Percentiles rank a stretch among this genome's conserved stretches.
These are phyloP conservation scores for Nephrotoma appendiculata DNA, from an alignment of 2,888 invertebrate genomes.

Conservation along the genomic window DNA sequence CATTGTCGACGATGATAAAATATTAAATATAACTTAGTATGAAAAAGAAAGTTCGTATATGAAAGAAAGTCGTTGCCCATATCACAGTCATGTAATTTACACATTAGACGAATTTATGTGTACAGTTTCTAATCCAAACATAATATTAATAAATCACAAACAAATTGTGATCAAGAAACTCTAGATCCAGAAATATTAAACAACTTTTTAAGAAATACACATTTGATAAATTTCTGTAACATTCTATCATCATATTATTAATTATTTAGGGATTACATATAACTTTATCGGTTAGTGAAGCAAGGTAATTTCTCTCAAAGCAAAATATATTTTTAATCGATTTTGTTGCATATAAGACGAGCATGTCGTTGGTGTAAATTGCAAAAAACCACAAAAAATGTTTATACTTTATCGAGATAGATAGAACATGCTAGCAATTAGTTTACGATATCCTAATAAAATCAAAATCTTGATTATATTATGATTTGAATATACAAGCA, in stretches of 20 bases:
- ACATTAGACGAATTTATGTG: neutral
- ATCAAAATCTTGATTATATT: too few species aligned
- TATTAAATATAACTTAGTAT: too few species aligned
- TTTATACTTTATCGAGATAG: too few species aligned
- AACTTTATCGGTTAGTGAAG: neutral
- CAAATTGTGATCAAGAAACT: neutral
- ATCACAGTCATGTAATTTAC: neutral
- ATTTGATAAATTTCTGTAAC: neutral
- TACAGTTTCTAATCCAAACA: neutral
- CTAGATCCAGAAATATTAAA: neutral
- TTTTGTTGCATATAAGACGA: neutral
- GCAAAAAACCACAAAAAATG: too few species aligned
- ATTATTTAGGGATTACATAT: neutral
- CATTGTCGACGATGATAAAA: too few species aligned
- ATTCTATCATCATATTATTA: neutral
- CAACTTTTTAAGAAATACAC: neutral
- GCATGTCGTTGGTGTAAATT: too few species aligned
- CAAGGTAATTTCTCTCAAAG: neutral
- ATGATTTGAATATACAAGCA: too few species aligned
- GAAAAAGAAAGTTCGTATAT: too few species aligned
- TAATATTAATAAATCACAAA: neutral
- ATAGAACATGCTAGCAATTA: too few species aligned
- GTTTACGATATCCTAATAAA: too few species aligned
- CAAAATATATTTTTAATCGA: neutral
- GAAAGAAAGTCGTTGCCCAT: too few species aligned